Conservation (phyloP, 1,140 invertebrate genomes). For the Scylla paramamosain region DNA sequence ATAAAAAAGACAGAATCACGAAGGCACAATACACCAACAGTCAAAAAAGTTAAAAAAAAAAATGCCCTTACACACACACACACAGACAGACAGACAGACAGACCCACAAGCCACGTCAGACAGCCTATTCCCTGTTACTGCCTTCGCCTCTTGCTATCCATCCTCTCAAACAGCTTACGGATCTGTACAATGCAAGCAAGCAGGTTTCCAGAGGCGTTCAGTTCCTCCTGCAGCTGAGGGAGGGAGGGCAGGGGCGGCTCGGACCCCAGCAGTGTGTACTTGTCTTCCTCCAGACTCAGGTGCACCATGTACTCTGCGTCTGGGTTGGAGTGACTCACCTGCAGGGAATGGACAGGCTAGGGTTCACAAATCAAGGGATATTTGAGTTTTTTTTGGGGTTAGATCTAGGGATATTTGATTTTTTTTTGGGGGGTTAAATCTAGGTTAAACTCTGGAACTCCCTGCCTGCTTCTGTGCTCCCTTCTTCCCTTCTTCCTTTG, state of each 20-base stretch:
- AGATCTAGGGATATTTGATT: background rate
- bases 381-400: background rate
- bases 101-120: too few species aligned
- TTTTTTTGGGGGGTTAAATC: too few species aligned
- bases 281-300: constrained; percentile 32
- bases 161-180: constrained; percentile 45
- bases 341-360: background rate
- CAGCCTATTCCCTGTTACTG: too few species aligned
- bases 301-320: constrained; percentile 50
- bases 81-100: background rate
- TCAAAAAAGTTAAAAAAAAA: too few species aligned
- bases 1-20: too few species aligned
- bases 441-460: too few species aligned
- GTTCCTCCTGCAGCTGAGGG: constrained; percentile 48
- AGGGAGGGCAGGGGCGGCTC: constrained; percentile 38
- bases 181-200: constrained; percentile 40
- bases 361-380: background rate
- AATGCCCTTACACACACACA: background rate
- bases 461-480: too few species aligned
- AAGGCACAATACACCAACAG: too few species aligned
- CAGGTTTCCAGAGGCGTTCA: constrained; percentile 46
- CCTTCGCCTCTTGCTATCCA: background rate
- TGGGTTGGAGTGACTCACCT: constrained; percentile 53
- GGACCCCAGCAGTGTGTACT: constrained; percentile 40
- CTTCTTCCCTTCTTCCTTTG: too few species aligned